phyloP scores from a whole-genome alignment of 2,797 vertebrate species.

The Columba guinea region DNA sequence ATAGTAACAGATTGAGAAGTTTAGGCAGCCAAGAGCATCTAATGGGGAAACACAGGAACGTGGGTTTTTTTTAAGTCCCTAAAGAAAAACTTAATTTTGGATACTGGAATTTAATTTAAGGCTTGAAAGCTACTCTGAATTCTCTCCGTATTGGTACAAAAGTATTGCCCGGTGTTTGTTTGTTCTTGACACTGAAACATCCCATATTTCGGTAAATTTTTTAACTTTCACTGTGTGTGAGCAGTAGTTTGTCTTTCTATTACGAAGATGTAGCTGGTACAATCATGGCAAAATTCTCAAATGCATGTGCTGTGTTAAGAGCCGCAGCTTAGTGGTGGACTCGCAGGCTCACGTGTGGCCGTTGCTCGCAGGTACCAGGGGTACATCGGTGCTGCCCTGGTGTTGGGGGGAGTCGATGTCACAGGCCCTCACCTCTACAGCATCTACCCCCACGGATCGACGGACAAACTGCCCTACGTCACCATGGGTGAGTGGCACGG shows the following conservation, averaged over 20 bases:
- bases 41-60: not conserved
- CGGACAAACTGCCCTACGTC: constrained; percentile 96
- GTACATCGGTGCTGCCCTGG: constrained; percentile 94
- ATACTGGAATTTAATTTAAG: not conserved
- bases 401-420: constrained; percentile 92
- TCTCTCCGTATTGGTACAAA: not conserved
- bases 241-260: too few relatives aligned
- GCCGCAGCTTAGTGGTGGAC: not conserved
- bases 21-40: not conserved
- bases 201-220: rapidly evolving
- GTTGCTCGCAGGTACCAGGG: constrained; percentile 89
- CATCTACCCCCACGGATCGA: constrained; percentile 97
- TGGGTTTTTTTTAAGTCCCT: not conserved
- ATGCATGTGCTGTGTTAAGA: not conserved
- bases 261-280: not conserved
- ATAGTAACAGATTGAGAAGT: not conserved
- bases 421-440: constrained; percentile 94
- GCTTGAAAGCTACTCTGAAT: not conserved
- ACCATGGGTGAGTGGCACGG: constrained; percentile 90
- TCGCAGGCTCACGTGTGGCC: not conserved
- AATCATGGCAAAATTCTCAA: not conserved
- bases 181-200: not conserved
- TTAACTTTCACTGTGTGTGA: too few relatives aligned
- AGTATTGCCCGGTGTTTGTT: not conserved
- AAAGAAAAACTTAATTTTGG: not conserved